phyloP scores from a whole-genome alignment of 2,888 invertebrate species.

The Chrysopilus asiliformis region DNA sequence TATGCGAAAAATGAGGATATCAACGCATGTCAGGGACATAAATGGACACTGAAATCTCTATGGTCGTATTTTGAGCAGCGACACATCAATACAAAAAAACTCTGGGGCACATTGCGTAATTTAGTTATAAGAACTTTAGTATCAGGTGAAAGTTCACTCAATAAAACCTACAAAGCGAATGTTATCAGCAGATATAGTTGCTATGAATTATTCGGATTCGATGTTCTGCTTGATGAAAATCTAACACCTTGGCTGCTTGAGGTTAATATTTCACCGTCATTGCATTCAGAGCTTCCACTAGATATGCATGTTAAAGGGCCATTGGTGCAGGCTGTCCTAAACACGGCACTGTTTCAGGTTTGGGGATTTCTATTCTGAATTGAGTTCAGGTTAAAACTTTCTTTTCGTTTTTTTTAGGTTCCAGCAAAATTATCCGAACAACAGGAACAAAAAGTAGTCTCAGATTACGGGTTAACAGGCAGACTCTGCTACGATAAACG shows the following conservation, averaged over 20 bases:
- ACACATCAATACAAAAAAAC: constrained; percentile 58
- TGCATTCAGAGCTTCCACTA: constrained; percentile 74
- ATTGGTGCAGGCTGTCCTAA: constrained; percentile 76
- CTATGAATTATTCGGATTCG: constrained; percentile 92
- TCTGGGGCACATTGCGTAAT: constrained; percentile 80
- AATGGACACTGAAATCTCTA: constrained; percentile 65
- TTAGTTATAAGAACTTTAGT: constrained; percentile 89
- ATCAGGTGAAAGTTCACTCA: constrained; percentile 67
- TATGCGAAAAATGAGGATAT: constrained; percentile 86
- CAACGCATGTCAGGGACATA: constrained; percentile 83
- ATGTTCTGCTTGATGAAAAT: constrained; percentile 82
- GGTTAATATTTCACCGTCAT: constrained; percentile 83
- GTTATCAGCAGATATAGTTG: constrained; percentile 71
- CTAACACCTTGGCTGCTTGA: constrained; percentile 92
- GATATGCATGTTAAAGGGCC: constrained; percentile 92
- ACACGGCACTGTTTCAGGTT: constrained; percentile 83
- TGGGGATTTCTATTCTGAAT: constrained; percentile 32
- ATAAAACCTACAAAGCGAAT: constrained; percentile 57
- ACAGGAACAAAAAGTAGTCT: constrained; percentile 29
- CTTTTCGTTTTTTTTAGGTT: constrained; percentile 18
- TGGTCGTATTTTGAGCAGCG: constrained; percentile 47
- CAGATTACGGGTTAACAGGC: constrained; percentile 34
- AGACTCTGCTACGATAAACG: constrained; percentile 53
- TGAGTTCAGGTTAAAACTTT: not conserved
- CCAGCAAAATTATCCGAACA: constrained; percentile 32